A percentile compares a stretch with the other conserved stretches of the same genome.
Evolutionary conservation across 2,797 vertebrate genomes (phyloP).

Genomic region (Novumbra hubbsi): DNA sequence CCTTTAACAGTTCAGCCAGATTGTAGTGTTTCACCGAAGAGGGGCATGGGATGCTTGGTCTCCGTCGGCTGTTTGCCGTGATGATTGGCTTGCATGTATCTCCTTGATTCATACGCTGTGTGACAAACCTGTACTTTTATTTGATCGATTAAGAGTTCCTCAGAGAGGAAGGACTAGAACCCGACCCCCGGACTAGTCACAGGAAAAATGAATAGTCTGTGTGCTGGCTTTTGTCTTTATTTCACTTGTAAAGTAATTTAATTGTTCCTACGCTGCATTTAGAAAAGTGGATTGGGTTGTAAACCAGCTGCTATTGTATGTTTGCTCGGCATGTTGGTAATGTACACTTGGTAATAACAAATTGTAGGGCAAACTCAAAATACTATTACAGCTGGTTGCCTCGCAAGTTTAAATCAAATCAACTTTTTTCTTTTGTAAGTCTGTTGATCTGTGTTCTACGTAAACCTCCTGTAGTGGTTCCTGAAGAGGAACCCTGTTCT

Average conservation of each 20-base stretch:
- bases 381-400: no score
- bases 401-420: background rate
- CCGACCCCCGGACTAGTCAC: slow-evolving; percentile 36
- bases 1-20: background rate
- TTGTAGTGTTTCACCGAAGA: background rate
- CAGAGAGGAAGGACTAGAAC: slow-evolving; percentile 37
- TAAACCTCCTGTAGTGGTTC: background rate
- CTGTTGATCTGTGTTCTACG: slow-evolving; percentile 5
- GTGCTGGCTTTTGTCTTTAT: slow-evolving; percentile 51
- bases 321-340: no score
- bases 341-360: no score
- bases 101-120: slow-evolving; percentile 36
- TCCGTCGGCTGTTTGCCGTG: background rate
- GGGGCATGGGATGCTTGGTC: background rate
- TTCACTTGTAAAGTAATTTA: slow-evolving; percentile 18
- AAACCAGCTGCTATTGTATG: no score
- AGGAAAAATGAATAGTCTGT: slow-evolving; percentile 35
- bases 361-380: no score
- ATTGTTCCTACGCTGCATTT: background rate
- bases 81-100: background rate
- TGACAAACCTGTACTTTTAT: slow-evolving; percentile 53
- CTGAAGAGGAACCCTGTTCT: background rate
- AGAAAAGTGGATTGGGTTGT: background rate
- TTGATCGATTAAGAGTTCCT: slow-evolving; percentile 54
- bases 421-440: slow-evolving; percentile 31